Conservation (phyloP, 2,888 invertebrate genomes). For the Sipunculus nudus region DNA sequence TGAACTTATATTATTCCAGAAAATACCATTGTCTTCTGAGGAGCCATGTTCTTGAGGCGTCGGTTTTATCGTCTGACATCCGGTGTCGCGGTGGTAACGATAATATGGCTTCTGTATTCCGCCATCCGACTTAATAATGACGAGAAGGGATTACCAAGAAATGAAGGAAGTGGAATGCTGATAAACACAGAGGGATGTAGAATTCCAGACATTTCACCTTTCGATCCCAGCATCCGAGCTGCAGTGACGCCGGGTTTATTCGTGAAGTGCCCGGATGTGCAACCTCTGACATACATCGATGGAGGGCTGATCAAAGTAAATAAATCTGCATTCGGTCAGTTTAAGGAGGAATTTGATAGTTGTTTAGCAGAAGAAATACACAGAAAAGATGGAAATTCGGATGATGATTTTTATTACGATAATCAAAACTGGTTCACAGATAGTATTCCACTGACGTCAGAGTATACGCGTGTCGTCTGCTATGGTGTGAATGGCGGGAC, state of each 20-base stretch:
- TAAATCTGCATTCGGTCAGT: conserved; percentile 38
- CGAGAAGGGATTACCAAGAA: too few relatives aligned
- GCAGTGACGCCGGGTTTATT: conserved; percentile 37
- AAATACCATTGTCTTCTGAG: too few relatives aligned
- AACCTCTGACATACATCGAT: conserved; percentile 50
- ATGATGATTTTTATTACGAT: conserved; percentile 37
- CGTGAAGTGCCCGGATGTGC: conserved; percentile 42
- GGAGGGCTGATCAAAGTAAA: conserved; percentile 43
- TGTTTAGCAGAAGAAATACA: conserved; percentile 53
- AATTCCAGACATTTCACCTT: conserved; percentile 58
- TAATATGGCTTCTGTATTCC: too few relatives aligned
- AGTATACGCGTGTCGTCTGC: conserved; percentile 56
- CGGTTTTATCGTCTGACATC: too few relatives aligned
- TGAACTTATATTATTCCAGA: too few relatives aligned
- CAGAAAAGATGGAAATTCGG: conserved; percentile 32
- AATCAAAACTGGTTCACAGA: conserved; percentile 27
- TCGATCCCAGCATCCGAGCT: conserved; percentile 45
- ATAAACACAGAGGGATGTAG: conserved; percentile 56
- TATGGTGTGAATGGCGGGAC: conserved; percentile 38
- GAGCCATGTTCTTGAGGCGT: too few relatives aligned
- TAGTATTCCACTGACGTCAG: conserved; percentile 42
- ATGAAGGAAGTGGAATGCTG: conserved; percentile 48
- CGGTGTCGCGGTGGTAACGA: too few relatives aligned
- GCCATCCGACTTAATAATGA: too few relatives aligned
- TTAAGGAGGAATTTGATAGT: conserved; percentile 45